phyloP scores from a whole-genome alignment of 2,888 invertebrate genomes.

The Cheilosia urbana region DNA sequence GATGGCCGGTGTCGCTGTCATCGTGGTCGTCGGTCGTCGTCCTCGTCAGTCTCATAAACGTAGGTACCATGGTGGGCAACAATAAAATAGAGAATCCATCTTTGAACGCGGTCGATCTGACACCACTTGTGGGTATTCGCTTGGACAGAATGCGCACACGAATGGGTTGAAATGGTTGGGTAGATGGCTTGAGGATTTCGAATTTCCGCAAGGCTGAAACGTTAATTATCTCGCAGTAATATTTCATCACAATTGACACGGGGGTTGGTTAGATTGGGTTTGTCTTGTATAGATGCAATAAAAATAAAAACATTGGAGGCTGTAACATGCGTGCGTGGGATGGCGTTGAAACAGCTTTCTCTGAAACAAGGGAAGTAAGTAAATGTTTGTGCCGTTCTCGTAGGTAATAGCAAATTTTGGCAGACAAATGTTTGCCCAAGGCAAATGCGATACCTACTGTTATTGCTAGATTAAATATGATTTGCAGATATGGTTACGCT shows the following conservation, averaged over 20 bases:
- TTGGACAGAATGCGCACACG: slow-evolving; percentile 41
- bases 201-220: slow-evolving; percentile 44
- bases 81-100: slow-evolving; percentile 65
- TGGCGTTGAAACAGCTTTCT: background rate
- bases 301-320: background rate
- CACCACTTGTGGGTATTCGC: slow-evolving; percentile 26
- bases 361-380: background rate
- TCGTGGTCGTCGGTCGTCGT: slow-evolving; percentile 30
- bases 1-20: slow-evolving; percentile 42
- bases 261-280: slow-evolving; percentile 59
- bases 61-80: slow-evolving; percentile 58
- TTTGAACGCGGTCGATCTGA: slow-evolving; percentile 39
- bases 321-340: slow-evolving; percentile 17
- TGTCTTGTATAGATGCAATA: background rate
- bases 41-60: slow-evolving; percentile 41
- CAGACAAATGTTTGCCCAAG: no score
- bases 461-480: no score
- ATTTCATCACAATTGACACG: slow-evolving; percentile 70
- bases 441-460: no score
- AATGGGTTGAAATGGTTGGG: slow-evolving; percentile 3
- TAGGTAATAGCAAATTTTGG: no score
- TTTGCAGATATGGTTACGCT: no score
- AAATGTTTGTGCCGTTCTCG: no score
- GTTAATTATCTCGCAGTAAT: slow-evolving; percentile 69
- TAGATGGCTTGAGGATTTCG: slow-evolving; percentile 40